Percentiles rank a stretch among this genome's conserved stretches.
phyloP scores from a whole-genome alignment of 2,113 vertebrate species.

The Atherinomorus stipes region DNA sequence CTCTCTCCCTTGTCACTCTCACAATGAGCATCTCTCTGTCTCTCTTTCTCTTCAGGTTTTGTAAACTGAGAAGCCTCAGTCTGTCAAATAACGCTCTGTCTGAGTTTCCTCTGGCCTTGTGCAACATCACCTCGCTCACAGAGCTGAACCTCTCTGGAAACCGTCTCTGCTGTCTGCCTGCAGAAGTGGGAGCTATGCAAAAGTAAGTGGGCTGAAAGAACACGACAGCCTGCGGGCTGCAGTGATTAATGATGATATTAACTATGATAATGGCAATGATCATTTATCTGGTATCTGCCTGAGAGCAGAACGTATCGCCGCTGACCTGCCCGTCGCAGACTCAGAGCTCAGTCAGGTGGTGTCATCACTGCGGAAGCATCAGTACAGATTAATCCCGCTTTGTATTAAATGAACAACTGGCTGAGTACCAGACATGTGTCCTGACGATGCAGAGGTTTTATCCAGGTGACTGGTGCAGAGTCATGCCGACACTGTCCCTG shows the following conservation, averaged over 20 bases:
- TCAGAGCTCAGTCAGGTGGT: slow-evolving; percentile 22
- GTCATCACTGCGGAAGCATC: slow-evolving; percentile 35
- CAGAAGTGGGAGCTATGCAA: slow-evolving; percentile 88
- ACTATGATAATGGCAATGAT: no score
- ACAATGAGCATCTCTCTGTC: slow-evolving; percentile 5
- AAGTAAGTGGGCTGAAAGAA: slow-evolving; percentile 81
- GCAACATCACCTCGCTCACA: slow-evolving; percentile 88
- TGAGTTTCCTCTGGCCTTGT: slow-evolving; percentile 90
- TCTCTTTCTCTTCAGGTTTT: slow-evolving; percentile 85
- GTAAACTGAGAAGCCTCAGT: slow-evolving; percentile 95
- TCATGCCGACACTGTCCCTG: slow-evolving; percentile 27
- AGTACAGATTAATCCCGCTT: slow-evolving; percentile 43
- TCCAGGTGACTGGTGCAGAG: slow-evolving; percentile 31
- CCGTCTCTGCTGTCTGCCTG: slow-evolving; percentile 85
- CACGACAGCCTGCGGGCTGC: not conserved
- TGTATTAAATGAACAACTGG: slow-evolving; percentile 53
- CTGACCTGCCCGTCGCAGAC: slow-evolving; percentile 34
- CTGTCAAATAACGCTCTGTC: slow-evolving; percentile 94
- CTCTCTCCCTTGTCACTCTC: not conserved
- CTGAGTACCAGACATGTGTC: slow-evolving; percentile 30
- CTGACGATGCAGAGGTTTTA: slow-evolving; percentile 26
- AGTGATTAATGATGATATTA: not conserved
- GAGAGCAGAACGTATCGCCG: slow-evolving; percentile 5
- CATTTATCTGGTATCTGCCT: not conserved
- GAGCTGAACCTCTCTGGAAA: slow-evolving; percentile 97